Evolutionary conservation across 1,140 invertebrate species (phyloP).

Genomic region (Drosophila funebris): DNA sequence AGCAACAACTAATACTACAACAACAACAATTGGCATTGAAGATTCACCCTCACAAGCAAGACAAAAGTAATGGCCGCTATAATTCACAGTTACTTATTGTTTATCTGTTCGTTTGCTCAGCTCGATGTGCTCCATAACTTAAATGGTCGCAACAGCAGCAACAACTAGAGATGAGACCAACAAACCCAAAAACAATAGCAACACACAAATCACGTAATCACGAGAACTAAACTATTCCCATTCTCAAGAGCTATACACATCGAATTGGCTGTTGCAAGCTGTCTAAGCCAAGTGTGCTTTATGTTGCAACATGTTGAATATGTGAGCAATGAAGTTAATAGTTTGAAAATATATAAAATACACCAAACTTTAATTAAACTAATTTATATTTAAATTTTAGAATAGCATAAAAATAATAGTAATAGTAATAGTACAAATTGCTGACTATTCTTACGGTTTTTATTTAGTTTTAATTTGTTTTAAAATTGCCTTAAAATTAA

Average conservation of each 20-base stretch:
- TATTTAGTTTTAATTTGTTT: no score
- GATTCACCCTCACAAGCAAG: constrained; percentile 42
- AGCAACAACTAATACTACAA: constrained; percentile 1
- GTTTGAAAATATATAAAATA: no score
- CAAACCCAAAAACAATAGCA: neutral
- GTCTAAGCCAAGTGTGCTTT: neutral
- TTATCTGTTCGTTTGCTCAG: constrained; percentile 78
- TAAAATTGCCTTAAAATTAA: no score
- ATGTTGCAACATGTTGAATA: neutral
- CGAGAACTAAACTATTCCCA: constrained; percentile 5
- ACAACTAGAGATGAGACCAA: constrained; percentile 15
- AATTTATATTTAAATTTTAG: no score
- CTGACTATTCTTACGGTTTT: no score
- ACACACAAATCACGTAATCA: constrained; percentile 15
- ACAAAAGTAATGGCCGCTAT: constrained; percentile 79
- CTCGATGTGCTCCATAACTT: constrained; percentile 75
- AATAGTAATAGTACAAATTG: no score
- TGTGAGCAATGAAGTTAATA: neutral
- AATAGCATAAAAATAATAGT: no score
- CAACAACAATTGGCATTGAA: constrained; percentile 20
- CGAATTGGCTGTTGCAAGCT: neutral
- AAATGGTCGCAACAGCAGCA: constrained; percentile 42
- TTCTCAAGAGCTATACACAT: neutral
- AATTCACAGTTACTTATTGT: constrained; percentile 83
- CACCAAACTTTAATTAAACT: no score